These are phyloP conservation scores for Globodera rostochiensis DNA, from an alignment of 1,140 invertebrate species.

Conservation along the genomic window DNA sequence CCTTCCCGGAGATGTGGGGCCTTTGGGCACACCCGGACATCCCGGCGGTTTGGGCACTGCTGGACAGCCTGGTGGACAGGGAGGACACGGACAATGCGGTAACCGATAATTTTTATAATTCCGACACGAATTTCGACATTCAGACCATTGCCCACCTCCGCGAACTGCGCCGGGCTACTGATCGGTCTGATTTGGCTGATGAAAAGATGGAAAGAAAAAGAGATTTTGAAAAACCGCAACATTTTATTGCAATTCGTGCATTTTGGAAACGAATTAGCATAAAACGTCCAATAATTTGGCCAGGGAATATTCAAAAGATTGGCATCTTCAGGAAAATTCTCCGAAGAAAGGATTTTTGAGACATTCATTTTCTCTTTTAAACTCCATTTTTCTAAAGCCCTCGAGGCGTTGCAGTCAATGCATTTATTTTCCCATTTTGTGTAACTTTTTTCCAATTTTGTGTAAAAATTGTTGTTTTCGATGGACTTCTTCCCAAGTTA, in stretches of 20 bases:
- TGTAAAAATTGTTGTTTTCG: not conserved
- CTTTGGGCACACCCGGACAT: constrained; percentile 25
- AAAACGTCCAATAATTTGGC: too few species aligned
- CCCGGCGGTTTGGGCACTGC: constrained; percentile 23
- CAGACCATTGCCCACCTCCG: constrained; percentile 25
- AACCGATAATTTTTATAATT: not conserved
- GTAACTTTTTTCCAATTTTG: not conserved
- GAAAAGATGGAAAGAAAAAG: not conserved
- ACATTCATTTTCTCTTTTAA: too few species aligned
- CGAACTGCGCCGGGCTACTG: constrained; percentile 28
- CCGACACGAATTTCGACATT: not conserved
- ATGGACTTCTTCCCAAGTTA: not conserved
- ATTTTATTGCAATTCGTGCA: not conserved
- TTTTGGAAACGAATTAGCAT: too few species aligned
- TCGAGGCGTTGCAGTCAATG: too few species aligned
- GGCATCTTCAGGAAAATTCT: too few species aligned
- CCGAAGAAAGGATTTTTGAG: too few species aligned
- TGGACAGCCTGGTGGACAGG: constrained; percentile 20
- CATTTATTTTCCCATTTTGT: not conserved
- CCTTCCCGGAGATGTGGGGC: constrained; percentile 24
- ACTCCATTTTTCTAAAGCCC: too few species aligned
- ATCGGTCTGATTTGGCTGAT: not conserved
- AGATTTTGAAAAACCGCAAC: too few species aligned
- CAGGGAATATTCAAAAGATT: too few species aligned
- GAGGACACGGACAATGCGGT: constrained; percentile 21